Percentiles rank a stretch among this genome's conserved stretches.
These are phyloP conservation scores for Brachionus rotundiformis DNA, from an alignment of 1,140 invertebrate species.

Conservation along the genomic window DNA sequence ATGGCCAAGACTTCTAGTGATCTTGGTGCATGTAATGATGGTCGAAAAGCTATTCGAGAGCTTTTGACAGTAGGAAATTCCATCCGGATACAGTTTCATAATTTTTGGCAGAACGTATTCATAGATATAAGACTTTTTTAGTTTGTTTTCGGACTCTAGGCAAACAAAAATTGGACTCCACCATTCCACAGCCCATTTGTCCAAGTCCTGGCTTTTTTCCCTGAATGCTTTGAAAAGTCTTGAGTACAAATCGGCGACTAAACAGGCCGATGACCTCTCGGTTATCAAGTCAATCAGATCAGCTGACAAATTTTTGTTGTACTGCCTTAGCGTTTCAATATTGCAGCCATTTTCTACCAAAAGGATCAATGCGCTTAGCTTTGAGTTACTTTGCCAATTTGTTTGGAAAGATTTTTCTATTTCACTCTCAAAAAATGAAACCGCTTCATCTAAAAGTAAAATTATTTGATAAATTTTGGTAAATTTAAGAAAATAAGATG, in stretches of 20 bases:
- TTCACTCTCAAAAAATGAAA: background rate
- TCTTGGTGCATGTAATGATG: constrained; percentile 22
- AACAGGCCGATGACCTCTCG: constrained; percentile 14
- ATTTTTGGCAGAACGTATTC: constrained; percentile 38
- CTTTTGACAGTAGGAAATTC: constrained; percentile 27
- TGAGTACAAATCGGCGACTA: constrained; percentile 44
- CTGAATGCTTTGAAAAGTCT: constrained; percentile 26
- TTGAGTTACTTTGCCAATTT: constrained; percentile 43
- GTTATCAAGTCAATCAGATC: background rate
- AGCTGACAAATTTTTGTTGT: background rate
- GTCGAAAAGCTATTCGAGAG: constrained; percentile 2
- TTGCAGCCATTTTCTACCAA: constrained; percentile 7
- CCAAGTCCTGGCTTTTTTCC: background rate
- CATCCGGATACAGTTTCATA: constrained; percentile 33
- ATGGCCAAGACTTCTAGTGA: background rate
- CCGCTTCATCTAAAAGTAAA: background rate
- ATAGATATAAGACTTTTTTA: background rate
- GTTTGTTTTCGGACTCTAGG: constrained; percentile 7
- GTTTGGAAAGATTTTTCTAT: constrained; percentile 20
- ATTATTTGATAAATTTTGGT: background rate
- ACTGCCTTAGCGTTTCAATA: background rate
- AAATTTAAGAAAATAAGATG: no score
- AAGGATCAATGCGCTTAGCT: constrained; percentile 21
- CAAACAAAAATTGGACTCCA: constrained; percentile 5
- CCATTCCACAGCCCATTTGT: constrained; percentile 2